Evolutionary conservation across 2,888 invertebrate species (phyloP), one percentile per base, ranked within the genome.

Genomic region (Merodon equestris): DNA sequence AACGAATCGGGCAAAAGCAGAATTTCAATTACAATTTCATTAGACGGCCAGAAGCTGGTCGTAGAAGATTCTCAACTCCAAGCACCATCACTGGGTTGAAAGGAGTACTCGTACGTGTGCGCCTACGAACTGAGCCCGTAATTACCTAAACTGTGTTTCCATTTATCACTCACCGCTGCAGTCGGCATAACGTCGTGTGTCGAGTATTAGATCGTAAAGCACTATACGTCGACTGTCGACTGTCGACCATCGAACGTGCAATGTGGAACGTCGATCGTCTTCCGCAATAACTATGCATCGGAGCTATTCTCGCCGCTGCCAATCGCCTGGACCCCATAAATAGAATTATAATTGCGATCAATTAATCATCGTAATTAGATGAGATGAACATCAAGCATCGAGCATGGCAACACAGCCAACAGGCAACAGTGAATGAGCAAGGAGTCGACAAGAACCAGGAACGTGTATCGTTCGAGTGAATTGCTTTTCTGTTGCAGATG

Each of bases 361-460:
- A 85, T 85, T 85, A 84, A 85, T 85, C 85, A 85, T 84, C 83
- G 84, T 83, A 85, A 84, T 85, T 85, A 85, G 82, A 77, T 81
- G 81, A 82, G 74, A 82, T 66, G 76, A 76, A 63, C 70, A 70
- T 74, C 72, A 61, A 27, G 27, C 27, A 27, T 27, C 27, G 27
- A 7, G 27, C 27, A 27, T 27, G 27, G 27, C 7, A 27, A 27
- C 27, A 27, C 27, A 7, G 27, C 27, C 27, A 27, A 27, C 27
- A 7, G 7, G 27, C 27, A 27, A 27, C n/a, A n/a, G n/a, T n/a
- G n/a, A n/a, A n/a, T n/a, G n/a, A n/a, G n/a, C n/a, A n/a, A 27
- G 27, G 27, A 27, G 27, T 27, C n/a, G 7, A 27, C 27, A 27
- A 13, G 27, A 27, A 27, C 27, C 27, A 19, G 19, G 17, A 12